Base-by-base conservation (phyloP, 2,113 vertebrate genomes). In the Bufo gargarizans region DNA sequence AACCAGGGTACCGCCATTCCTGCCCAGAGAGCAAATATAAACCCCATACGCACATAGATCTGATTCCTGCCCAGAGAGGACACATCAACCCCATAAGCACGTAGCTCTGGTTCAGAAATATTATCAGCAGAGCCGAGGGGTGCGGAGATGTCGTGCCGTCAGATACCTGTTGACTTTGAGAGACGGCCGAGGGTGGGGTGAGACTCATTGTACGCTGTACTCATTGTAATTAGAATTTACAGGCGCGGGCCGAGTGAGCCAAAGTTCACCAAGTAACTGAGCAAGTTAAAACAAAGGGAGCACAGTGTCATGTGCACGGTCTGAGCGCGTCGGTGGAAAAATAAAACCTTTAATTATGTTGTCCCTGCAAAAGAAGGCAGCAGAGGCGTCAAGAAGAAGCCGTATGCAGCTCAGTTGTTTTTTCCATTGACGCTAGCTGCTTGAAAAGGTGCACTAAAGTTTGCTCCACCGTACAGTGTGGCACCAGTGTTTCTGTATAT, bases 241-340 rank as follows among this genome's bases (percentile, higher is more conserved):
- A 56, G 53, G 49, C 50, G 16, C 22, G 53, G 50, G 47, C 49
- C 7, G 47, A 72, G 16, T 13, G 55, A 8, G 6, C 3, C 50
- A 43, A n/a, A 49, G 22, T 71, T 71, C 63, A 69, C 17, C 49
- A 56, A 84, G 63, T 33, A 84, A 72, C 20, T 53, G 65, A 82
- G 50, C 80, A 82, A 82, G 80, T 67, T 13, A 65, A 82, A 50
- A 82, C 80, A 82, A 65, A n/a, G 71, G 12, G 13, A 19, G 58
- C 0, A 0, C 1, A 0, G 0, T 0, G 7, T 3, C 0, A 0
- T 16, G 56, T 55, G 71, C 19, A 50, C 8, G 0, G 53, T 3
- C 69, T 1, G 9, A 6, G 17, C 19, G 20, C 16, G 8, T 58
- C 6, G 1, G 20, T 58, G 67, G 72, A 56, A 65, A 0, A 13